phyloP scores from a whole-genome alignment of 1,140 invertebrate genomes.

The Listronotus oregonensis region DNA sequence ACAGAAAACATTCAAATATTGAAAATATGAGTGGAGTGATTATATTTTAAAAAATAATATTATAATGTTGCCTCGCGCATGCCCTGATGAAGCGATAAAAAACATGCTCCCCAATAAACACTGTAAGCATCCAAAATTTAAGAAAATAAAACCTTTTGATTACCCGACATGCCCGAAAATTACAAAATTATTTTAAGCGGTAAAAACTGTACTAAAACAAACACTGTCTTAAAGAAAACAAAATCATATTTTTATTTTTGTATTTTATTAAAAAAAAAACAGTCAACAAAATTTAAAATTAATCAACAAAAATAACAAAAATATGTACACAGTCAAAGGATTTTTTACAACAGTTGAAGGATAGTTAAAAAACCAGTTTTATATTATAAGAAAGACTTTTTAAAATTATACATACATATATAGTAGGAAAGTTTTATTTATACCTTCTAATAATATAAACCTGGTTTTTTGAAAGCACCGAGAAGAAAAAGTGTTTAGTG shows the following conservation, averaged over 20 bases:
- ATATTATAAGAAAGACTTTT: neutral
- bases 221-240: no score
- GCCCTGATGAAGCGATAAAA: no score
- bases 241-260: slow-evolving; percentile 4
- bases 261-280: slow-evolving; percentile 29
- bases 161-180: no score
- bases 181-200: no score
- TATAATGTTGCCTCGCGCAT: no score
- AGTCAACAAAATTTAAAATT: slow-evolving; percentile 32
- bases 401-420: neutral
- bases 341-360: neutral
- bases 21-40: no score
- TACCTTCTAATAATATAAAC: neutral
- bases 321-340: slow-evolving; percentile 30
- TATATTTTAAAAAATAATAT: no score
- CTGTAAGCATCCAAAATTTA: no score
- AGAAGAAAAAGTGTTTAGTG: neutral
- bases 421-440: neutral
- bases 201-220: no score
- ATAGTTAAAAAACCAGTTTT: neutral
- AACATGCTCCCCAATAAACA: no score
- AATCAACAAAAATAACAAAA: slow-evolving; percentile 24
- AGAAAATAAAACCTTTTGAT: no score
- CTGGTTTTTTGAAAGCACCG: neutral
- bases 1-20: no score